phyloP scores from a whole-genome alignment of 2,113 vertebrate genomes.

The Australoheros scitulus region DNA sequence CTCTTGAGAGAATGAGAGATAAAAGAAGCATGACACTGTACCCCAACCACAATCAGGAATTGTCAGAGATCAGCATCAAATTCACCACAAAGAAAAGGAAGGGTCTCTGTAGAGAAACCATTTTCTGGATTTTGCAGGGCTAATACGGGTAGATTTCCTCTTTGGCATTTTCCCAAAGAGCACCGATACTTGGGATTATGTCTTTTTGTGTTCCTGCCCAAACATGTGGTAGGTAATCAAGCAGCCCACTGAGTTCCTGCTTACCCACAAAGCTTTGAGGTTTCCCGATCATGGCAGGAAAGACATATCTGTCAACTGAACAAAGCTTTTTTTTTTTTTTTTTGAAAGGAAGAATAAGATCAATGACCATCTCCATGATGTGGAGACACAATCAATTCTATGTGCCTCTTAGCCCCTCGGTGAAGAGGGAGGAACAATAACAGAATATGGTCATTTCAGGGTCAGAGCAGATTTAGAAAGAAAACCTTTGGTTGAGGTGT shows the following conservation, averaged over 20 bases:
- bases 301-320: slow-evolving; percentile 46
- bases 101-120: background rate
- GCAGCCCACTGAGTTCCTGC: slow-evolving; percentile 4
- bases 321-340: slow-evolving; percentile 41
- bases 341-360: slow-evolving; percentile 46
- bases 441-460: slow-evolving; percentile 64
- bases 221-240: slow-evolving; percentile 18
- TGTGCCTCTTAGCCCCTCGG: slow-evolving; percentile 47
- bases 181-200: background rate
- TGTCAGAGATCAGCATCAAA: slow-evolving; percentile 10
- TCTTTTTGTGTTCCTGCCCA: background rate
- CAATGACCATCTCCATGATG: slow-evolving; percentile 62
- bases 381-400: slow-evolving; percentile 54
- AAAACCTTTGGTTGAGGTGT: slow-evolving; percentile 34
- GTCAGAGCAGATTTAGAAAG: slow-evolving; percentile 56
- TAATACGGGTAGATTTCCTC: background rate
- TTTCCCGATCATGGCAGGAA: slow-evolving; percentile 1
- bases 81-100: background rate
- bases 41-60: background rate
- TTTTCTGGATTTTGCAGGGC: background rate
- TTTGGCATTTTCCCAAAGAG: background rate
- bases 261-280: slow-evolving; percentile 34
- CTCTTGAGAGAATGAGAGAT: slow-evolving; percentile 54
- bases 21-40: slow-evolving; percentile 53
- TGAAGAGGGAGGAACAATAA: slow-evolving; percentile 65